phyloP scores from a whole-genome alignment of 2,797 vertebrate species.

The Urophycis tenuis region DNA sequence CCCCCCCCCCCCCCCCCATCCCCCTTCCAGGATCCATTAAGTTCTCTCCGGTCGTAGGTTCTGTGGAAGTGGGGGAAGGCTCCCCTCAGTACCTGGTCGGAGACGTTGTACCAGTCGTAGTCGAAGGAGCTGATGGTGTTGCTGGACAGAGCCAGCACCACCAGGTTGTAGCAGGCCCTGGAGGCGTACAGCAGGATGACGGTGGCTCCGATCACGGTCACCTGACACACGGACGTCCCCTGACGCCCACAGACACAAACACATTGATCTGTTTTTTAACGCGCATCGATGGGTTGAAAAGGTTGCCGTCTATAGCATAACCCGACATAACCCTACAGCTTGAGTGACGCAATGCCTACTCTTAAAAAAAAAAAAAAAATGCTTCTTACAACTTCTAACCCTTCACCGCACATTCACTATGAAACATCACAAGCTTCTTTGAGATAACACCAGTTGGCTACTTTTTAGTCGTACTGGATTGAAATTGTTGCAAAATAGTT shows the following conservation, averaged over 20 bases:
- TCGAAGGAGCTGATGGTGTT: conserved; percentile 85
- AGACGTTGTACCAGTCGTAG: conserved; percentile 97
- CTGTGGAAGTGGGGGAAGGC: background rate
- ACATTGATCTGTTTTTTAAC: background rate
- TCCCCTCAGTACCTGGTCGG: conserved; percentile 83
- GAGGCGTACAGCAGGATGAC: conserved; percentile 89
- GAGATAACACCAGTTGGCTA: background rate
- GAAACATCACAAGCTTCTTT: background rate
- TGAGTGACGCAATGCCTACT: background rate
- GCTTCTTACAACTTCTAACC: too few relatives aligned
- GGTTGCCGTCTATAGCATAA: background rate
- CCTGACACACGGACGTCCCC: conserved; percentile 95
- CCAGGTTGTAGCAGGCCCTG: conserved; percentile 93
- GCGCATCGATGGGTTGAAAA: background rate
- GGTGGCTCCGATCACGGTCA: conserved; percentile 80
- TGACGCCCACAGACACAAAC: conserved; percentile 40
- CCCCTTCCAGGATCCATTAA: background rate
- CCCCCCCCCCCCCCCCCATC: too few relatives aligned
- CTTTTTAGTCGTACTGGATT: background rate
- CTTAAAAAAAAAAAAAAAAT: too few relatives aligned
- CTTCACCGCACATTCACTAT: background rate
- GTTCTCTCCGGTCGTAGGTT: background rate
- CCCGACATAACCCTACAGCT: background rate
- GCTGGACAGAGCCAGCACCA: conserved; percentile 82
- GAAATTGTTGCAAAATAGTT: background rate